Evolutionary conservation across 2,888 invertebrate genomes (phyloP).

Genomic region (Bellardia bayeri): DNA sequence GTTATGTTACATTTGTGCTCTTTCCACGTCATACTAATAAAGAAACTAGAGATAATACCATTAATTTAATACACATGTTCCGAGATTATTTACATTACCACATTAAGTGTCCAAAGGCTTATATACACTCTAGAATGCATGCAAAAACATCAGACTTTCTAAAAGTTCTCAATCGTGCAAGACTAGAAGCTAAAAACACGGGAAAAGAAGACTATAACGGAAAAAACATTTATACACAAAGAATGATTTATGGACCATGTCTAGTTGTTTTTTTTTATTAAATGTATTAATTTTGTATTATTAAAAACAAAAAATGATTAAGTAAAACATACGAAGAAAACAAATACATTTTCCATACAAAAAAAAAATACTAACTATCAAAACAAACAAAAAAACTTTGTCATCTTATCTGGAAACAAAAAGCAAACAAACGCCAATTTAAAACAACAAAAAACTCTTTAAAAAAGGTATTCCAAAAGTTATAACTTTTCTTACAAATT

Average conservation of each 20-base stretch:
- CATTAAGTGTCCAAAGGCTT: constrained; percentile 99
- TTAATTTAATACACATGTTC: constrained; percentile 99
- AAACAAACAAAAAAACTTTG: constrained; percentile 18
- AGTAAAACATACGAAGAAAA: constrained; percentile 70
- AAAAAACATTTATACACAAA: constrained; percentile 93
- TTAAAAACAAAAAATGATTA: constrained; percentile 70
- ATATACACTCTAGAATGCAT: constrained; percentile 99
- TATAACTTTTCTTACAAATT: constrained; percentile 68
- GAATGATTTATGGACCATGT: constrained; percentile 87
- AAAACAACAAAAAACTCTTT: constrained; percentile 48
- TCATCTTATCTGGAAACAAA: constrained; percentile 57
- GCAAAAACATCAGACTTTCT: constrained; percentile 99
- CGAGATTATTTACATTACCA: constrained; percentile 99
- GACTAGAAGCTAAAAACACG: constrained; percentile 93
- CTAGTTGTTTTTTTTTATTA: constrained; percentile 84
- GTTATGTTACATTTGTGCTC: constrained; percentile 99
- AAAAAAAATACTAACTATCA: constrained; percentile 24
- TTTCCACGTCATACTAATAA: constrained; percentile 98
- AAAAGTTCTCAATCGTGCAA: constrained; percentile 98
- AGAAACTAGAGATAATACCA: constrained; percentile 97
- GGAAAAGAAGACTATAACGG: constrained; percentile 98
- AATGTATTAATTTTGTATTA: constrained; percentile 79
- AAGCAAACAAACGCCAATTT: constrained; percentile 65
- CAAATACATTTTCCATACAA: constrained; percentile 69
- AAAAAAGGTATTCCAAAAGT: constrained; percentile 72